Evolutionary conservation across 35 echinoderm and acorn worm species (phyloP).

Genomic region (Ophioderma brevispina): DNA sequence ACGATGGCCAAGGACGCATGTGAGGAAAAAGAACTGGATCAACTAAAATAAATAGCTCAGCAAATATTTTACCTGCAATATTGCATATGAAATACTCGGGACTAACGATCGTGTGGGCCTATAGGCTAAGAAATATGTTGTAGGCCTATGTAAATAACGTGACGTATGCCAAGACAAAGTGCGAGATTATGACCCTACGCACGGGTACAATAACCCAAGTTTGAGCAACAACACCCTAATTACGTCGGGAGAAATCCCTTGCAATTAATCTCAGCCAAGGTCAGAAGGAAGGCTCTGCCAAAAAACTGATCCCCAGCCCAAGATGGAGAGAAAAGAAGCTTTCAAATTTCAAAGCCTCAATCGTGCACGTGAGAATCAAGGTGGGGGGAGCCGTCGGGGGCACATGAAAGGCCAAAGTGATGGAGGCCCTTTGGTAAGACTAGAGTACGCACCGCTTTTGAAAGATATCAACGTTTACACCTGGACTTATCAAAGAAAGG

Average conservation of each 20-base stretch:
- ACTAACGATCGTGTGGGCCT: too few relatives aligned
- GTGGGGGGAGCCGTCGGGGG: conserved; percentile 10
- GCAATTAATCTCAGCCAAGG: conserved; percentile 15
- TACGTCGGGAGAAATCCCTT: background rate
- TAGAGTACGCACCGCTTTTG: background rate
- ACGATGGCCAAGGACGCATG: too few relatives aligned
- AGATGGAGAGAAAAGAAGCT: background rate
- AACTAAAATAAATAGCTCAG: too few relatives aligned
- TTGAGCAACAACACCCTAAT: conserved; percentile 27
- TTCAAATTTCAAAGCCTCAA: conserved; percentile 30
- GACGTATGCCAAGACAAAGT: too few relatives aligned
- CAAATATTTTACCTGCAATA: too few relatives aligned
- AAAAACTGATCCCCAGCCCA: conserved; percentile 8
- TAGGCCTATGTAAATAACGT: too few relatives aligned
- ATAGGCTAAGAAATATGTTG: too few relatives aligned
- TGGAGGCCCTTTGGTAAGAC: conserved; percentile 19
- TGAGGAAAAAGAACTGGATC: too few relatives aligned
- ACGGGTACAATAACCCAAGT: conserved; percentile 14
- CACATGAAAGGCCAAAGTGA: conserved; percentile 35
- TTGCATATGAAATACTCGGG: too few relatives aligned
- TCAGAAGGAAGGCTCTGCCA: background rate
- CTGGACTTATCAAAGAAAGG: background rate
- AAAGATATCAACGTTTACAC: background rate
- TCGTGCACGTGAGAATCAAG: conserved; percentile 18
- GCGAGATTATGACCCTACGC: too few relatives aligned